Percentiles rank a stretch among this genome's conserved stretches.
These are phyloP conservation scores for Halcyon malimbica DNA, from an alignment of 2,113 vertebrate genomes.

Conservation along the genomic window DNA sequence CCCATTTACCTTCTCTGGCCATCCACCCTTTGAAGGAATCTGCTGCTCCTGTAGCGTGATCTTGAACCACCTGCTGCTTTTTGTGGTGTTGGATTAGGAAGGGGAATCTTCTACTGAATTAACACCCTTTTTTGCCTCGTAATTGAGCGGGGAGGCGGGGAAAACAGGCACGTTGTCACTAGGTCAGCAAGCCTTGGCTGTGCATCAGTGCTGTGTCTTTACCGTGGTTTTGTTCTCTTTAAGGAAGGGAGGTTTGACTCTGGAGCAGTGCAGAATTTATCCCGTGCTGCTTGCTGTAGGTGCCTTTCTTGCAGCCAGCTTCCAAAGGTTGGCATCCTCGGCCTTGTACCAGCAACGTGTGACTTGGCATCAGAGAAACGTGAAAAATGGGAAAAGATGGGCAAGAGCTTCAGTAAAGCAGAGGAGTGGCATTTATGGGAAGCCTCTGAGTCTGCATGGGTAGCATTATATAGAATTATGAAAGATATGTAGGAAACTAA, in stretches of 20 bases:
- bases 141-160: background rate
- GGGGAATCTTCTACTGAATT: too few relatives aligned
- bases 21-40: background rate
- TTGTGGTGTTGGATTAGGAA: background rate
- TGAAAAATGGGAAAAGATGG: background rate
- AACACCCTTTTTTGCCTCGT: background rate
- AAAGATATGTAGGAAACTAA: conserved; percentile 20
- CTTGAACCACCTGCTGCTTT: background rate
- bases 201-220: background rate
- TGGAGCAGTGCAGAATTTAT: background rate
- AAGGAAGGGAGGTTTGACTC: background rate
- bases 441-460: background rate
- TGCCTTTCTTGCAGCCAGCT: background rate
- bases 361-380: background rate
- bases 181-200: background rate
- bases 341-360: accelerated
- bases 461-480: background rate
- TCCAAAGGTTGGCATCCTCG: background rate
- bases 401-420: background rate
- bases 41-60: accelerated
- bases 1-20: too few relatives aligned
- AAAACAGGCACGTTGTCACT: background rate
- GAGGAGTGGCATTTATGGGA: background rate
- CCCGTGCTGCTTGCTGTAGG: accelerated
- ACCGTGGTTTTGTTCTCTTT: too few relatives aligned